Conservation (phyloP, 2,113 vertebrate species). For the Callithrix jacchus region DNA sequence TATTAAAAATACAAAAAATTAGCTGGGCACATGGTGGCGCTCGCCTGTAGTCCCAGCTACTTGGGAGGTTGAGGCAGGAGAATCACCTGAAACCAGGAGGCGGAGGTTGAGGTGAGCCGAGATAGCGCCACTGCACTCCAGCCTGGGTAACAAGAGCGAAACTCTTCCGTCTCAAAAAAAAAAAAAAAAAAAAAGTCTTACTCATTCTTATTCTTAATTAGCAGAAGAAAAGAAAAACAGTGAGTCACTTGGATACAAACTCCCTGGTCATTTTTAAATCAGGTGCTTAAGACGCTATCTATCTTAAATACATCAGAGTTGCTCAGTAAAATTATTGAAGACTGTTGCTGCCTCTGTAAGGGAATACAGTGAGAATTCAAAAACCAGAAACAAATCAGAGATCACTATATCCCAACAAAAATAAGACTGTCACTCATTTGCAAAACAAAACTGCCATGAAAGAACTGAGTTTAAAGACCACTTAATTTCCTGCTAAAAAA, state of each 20-base stretch:
- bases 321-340: neutral
- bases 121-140: no score
- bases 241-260: conserved; percentile 51
- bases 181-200: no score
- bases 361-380: conserved; percentile 26
- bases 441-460: conserved; percentile 38
- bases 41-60: no score
- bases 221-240: conserved; percentile 23
- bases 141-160: no score
- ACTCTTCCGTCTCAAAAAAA: no score
- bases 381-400: conserved; percentile 53
- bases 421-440: neutral
- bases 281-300: neutral
- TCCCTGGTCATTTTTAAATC: conserved; percentile 42
- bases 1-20: no score
- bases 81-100: no score
- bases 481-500: conserved; percentile 10
- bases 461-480: conserved; percentile 37
- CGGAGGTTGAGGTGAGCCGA: no score
- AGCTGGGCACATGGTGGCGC: no score
- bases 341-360: neutral
- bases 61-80: no score
- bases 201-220: neutral
- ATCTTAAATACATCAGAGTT: neutral
- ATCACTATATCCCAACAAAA: neutral